Evolutionary conservation across 2,113 vertebrate genomes (phyloP), one percentile per base, ranked within the genome.

Genomic region (Toxotes jaculatrix): DNA sequence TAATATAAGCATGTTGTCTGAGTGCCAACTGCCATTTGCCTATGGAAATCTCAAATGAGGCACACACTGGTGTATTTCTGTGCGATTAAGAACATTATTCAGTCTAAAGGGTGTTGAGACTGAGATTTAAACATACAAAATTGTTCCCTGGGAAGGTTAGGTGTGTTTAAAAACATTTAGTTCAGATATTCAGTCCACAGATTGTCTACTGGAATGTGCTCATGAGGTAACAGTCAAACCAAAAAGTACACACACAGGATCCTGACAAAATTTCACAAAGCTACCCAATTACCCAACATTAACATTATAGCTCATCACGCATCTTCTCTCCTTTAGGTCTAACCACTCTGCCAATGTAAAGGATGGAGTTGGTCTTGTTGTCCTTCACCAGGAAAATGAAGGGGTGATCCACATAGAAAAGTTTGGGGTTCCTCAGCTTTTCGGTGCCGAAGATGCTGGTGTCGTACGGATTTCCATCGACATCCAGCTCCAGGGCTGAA

Each of bases 361-460:
- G 94, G 69, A 99, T 94, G 77, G 97, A 98, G 90, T 96, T 96
- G 38, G 96, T 99, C 93, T 98, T 97, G 89, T 91, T 97, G 95
- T 99, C 98, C 88, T 96, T 97, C 86, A 99, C 96, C 80, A 99
- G 90, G 95, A 99, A 99, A 90, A 99, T 87, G 90, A 99, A 99
- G 16, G 98, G 98, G 63, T 99, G 98, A 80, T 99, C 97, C 0
- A 95, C 96, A 0, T 99, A 99, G 94, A 99, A 99, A n/a, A 99
- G 95, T 70, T 95, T 97, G 59, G 98, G 98, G 78, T 95, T 97
- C 36, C 79, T 96, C 90, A 99, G 94, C 91, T 97, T 97, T 13
- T 97, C 97, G 0, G 93, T 91, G 77, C 96, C 90, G 0, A 97
- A 99, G 93, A 99, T 96, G 91, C 94, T 96, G 0, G 95, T 86